phyloP scores from a whole-genome alignment of 2,888 invertebrate species.

The Aricia artaxerxes region DNA sequence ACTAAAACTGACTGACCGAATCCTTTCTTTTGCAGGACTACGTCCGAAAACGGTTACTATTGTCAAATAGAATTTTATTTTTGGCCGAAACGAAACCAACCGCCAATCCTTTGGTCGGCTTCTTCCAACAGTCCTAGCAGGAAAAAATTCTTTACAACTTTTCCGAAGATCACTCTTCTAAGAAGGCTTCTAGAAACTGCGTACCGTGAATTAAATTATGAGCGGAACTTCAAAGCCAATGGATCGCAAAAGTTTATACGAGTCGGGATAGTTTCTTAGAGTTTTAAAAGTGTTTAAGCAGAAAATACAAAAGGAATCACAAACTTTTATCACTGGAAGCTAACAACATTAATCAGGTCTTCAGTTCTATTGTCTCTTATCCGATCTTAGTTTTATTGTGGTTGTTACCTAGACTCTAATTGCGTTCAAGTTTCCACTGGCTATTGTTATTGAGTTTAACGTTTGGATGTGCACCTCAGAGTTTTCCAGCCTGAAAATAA shows the following conservation, averaged over 20 bases:
- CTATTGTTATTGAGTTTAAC: neutral
- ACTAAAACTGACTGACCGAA: too few relatives aligned
- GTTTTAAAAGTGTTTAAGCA: conserved; percentile 28
- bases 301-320: conserved; percentile 29
- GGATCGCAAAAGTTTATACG: conserved; percentile 22
- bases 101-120: too few relatives aligned
- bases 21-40: too few relatives aligned
- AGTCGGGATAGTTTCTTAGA: conserved; percentile 15
- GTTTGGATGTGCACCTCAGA: neutral
- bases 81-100: too few relatives aligned
- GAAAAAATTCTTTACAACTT: neutral
- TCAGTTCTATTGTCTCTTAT: conserved; percentile 25
- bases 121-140: too few relatives aligned
- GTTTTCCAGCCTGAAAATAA: neutral
- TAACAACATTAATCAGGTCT: conserved; percentile 19
- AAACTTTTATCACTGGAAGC: conserved; percentile 21
- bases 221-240: conserved; percentile 11
- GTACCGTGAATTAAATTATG: conserved; percentile 2
- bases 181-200: neutral
- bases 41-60: too few relatives aligned
- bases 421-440: neutral
- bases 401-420: conserved; percentile 12
- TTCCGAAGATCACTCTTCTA: neutral
- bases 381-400: conserved; percentile 22
- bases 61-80: too few relatives aligned